These are phyloP conservation scores for Erinaceus europaeus DNA, from an alignment of 2,113 vertebrate species.

Conservation along the genomic window DNA sequence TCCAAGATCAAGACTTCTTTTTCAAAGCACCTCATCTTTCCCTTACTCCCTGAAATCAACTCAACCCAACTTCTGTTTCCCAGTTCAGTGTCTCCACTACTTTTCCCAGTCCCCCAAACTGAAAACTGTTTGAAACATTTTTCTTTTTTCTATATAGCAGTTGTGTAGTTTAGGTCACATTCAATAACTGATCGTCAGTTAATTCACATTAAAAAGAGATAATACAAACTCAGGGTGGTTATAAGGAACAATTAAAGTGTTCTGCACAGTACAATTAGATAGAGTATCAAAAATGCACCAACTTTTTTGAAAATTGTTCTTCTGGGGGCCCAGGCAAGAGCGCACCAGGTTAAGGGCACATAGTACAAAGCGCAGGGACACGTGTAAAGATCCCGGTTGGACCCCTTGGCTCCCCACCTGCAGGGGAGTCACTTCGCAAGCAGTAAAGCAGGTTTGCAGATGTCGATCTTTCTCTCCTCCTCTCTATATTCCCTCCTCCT, in stretches of 20 bases:
- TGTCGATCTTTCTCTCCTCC: too few relatives aligned
- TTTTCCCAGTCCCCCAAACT: background rate
- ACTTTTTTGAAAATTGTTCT: too few relatives aligned
- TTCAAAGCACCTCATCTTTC: background rate
- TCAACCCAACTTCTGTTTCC: background rate
- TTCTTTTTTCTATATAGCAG: background rate
- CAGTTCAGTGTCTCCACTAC: background rate
- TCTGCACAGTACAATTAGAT: background rate
- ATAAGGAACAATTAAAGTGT: background rate
- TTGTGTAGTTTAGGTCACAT: background rate
- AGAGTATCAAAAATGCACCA: background rate
- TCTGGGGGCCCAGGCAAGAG: too few relatives aligned
- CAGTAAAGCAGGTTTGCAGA: too few relatives aligned
- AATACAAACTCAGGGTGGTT: background rate
- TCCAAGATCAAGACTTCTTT: constrained; percentile 23
- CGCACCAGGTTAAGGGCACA: too few relatives aligned
- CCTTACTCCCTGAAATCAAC: background rate
- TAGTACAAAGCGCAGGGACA: too few relatives aligned
- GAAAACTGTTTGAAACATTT: background rate
- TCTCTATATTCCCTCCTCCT: too few relatives aligned
- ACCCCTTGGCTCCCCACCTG: too few relatives aligned
- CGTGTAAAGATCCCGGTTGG: too few relatives aligned
- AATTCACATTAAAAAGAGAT: background rate
- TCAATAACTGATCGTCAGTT: background rate
- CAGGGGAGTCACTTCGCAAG: too few relatives aligned